A percentile compares a stretch with the other conserved stretches of the same genome.
Conservation (phyloP, 2,113 vertebrate genomes). For the Australoheros scitulus region DNA sequence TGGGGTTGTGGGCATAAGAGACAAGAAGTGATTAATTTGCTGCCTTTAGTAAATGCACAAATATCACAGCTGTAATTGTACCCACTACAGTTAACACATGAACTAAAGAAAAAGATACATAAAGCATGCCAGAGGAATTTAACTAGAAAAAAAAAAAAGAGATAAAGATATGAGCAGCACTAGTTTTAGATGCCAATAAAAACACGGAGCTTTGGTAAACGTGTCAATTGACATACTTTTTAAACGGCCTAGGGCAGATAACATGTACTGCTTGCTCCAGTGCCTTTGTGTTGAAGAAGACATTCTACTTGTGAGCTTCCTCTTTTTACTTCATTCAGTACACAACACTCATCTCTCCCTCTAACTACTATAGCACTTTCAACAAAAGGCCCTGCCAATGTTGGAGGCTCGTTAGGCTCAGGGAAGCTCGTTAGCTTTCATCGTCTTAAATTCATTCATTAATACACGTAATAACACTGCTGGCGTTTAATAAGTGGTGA, state of each 20-base stretch:
- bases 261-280: neutral
- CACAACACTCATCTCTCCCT: slow-evolving; percentile 25
- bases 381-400: slow-evolving; percentile 38
- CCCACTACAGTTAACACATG: neutral
- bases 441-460: slow-evolving; percentile 70
- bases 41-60: neutral
- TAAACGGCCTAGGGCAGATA: neutral
- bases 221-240: neutral
- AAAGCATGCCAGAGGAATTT: neutral
- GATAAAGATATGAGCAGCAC: neutral
- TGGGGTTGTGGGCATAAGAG: neutral
- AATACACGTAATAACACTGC: slow-evolving; percentile 71
- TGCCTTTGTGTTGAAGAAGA: slow-evolving; percentile 9
- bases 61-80: neutral
- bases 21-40: neutral
- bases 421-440: slow-evolving; percentile 64
- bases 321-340: slow-evolving; percentile 28
- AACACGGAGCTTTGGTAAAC: neutral
- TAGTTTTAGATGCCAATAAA: neutral
- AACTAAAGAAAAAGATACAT: neutral
- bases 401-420: slow-evolving; percentile 45
- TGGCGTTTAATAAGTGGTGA: slow-evolving; percentile 67
- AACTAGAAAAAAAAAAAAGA: neutral
- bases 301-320: slow-evolving; percentile 11
- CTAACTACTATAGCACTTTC: slow-evolving; percentile 19